Evolutionary conservation across 1,140 invertebrate genomes (phyloP), one percentile per base, ranked within the genome.

Genomic region (Globodera ellingtonae): DNA sequence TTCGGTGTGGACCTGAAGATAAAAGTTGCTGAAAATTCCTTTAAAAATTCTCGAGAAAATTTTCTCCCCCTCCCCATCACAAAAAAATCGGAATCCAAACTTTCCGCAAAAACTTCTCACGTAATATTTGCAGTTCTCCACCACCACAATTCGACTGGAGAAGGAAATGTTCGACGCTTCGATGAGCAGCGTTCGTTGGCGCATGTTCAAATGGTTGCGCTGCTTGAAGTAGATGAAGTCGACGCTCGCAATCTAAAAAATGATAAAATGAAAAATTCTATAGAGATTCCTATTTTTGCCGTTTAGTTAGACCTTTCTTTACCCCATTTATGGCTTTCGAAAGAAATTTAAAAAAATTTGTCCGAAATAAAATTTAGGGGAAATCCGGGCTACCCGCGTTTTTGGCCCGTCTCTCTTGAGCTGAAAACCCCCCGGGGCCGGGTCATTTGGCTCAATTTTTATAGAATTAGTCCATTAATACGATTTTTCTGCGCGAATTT

Each of bases 101-200:
- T 35, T 35, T 35, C 35, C 35, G 0, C 35, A 35, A 35, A 35
- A 35, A 35, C 35, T 94, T 94, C 91, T 35, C 47, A 95, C 94
- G 90, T 93, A 95, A 90, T 98, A 98, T 90, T 92, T 92, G 90
- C 96, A 98, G 88, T 94, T 94, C 92, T 98, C 96, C 80, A 95
- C 91, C 85, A 98, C 94, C 69, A 92, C 92, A 47, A 98, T 93
- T 86, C 95, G 92, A 56, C 92, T 92, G 6, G 94, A 91, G 90
- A 98, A 98, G 85, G 94, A 95, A 90, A 98, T 96, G 90, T 98
- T 98, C 77, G 93, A 93, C 21, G 95, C 95, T 91, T 96, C 94
- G 87, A 98, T 98, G 89, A 93, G 93, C 67, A 98, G 91, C 65
- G 93, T 93, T 82, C 94, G 92, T 78, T 92, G 93, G 76, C 93